A percentile compares a stretch with the other conserved stretches of the same genome.
Evolutionary conservation across 2,113 vertebrate genomes (phyloP).

Genomic region (Carlito syrichta): DNA sequence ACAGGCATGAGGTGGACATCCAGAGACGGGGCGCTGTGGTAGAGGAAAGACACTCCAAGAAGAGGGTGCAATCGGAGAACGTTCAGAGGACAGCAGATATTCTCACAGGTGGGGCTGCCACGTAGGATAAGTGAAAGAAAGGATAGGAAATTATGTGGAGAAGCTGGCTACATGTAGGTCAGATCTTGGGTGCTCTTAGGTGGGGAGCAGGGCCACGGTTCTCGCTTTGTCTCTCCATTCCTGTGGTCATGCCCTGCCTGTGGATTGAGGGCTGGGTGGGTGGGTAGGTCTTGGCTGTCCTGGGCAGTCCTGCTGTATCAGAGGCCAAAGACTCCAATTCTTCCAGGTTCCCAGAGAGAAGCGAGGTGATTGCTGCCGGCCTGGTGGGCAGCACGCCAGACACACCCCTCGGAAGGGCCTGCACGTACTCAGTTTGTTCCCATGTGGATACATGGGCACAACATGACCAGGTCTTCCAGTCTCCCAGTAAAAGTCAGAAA

Average conservation of each 20-base stretch:
- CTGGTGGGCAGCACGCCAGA: neutral
- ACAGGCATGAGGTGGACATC: neutral
- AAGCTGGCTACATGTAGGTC: neutral
- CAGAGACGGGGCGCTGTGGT: neutral
- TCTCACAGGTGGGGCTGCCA: neutral
- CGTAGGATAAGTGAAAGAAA: neutral
- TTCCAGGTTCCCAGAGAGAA: neutral
- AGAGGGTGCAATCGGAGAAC: neutral
- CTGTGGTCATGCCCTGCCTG: neutral
- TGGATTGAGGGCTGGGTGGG: neutral
- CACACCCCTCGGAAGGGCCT: neutral
- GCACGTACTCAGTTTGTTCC: neutral
- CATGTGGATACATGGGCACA: neutral
- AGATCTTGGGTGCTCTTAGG: neutral
- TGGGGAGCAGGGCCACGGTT: neutral
- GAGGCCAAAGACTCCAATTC: neutral
- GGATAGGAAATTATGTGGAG: neutral
- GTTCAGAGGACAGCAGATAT: neutral
- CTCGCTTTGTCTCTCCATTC: neutral
- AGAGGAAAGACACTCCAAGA: neutral
- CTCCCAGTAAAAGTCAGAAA: neutral
- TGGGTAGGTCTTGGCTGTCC: neutral
- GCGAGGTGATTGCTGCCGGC: accelerated
- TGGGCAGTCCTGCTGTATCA: neutral
- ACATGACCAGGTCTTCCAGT: neutral